Evolutionary conservation across 2,888 invertebrate genomes (phyloP).

Genomic region (Eugnorisma glareosa): DNA sequence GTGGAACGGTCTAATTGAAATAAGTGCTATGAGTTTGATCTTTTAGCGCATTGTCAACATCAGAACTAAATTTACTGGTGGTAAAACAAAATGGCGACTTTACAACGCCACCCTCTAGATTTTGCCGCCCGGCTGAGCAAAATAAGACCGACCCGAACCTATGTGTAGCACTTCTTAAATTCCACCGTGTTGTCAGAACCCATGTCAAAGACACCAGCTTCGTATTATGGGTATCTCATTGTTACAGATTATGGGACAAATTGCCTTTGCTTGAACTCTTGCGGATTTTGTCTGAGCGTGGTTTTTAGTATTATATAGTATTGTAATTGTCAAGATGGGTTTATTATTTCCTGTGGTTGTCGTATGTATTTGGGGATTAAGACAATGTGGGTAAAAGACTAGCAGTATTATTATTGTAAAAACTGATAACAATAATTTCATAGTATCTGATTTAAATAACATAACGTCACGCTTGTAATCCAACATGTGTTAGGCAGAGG

Average conservation of each 20-base stretch:
- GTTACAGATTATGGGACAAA: constrained; percentile 67
- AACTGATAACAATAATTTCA: no score
- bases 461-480: no score
- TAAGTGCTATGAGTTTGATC: no score
- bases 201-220: constrained; percentile 56
- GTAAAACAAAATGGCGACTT: no score
- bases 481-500: no score
- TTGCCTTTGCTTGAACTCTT: constrained; percentile 60
- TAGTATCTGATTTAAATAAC: no score
- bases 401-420: no score
- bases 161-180: constrained; percentile 39
- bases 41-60: not conserved
- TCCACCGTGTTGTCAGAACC: constrained; percentile 57
- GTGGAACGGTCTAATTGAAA: not conserved
- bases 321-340: constrained; percentile 15
- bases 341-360: constrained; percentile 12
- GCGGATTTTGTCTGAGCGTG: constrained; percentile 27
- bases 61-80: no score
- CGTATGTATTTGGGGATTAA: not conserved
- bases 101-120: not conserved
- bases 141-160: not conserved
- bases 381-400: not conserved
- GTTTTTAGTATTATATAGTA: no score
- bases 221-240: constrained; percentile 53
- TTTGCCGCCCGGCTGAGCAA: not conserved